Percentiles rank a stretch among this genome's conserved stretches.
These are phyloP conservation scores for Pygocentrus nattereri DNA, from an alignment of 2,797 vertebrate species.

Conservation along the genomic window DNA sequence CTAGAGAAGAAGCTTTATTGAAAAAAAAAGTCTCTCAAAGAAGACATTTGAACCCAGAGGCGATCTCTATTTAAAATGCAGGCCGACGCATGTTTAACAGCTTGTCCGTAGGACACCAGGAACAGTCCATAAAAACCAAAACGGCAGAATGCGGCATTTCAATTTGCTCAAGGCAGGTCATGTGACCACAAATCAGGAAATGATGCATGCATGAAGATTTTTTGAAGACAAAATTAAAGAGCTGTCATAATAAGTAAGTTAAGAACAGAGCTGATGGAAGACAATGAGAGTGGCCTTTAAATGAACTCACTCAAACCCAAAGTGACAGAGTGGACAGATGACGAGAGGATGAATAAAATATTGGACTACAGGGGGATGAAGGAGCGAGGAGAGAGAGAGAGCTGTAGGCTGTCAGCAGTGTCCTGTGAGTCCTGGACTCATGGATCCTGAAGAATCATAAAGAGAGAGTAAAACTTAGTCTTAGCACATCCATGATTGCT, in stretches of 20 bases:
- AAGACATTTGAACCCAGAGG: background rate
- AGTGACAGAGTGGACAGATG: background rate
- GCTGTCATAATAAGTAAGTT: constrained; percentile 33
- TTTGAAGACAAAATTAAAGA: constrained; percentile 45
- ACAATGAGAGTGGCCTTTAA: background rate
- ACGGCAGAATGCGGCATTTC: constrained; percentile 9
- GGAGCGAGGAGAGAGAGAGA: background rate
- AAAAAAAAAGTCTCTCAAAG: background rate
- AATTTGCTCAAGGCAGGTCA: constrained; percentile 9
- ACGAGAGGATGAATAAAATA: constrained; percentile 30
- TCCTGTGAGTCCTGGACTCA: background rate
- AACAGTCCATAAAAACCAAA: constrained; percentile 10
- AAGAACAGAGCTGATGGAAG: constrained; percentile 9
- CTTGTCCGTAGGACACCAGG: background rate
- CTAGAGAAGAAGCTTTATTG: background rate
- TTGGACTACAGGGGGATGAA: background rate
- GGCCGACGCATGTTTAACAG: constrained; percentile 5
- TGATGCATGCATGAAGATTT: constrained; percentile 24
- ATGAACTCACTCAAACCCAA: constrained; percentile 15
- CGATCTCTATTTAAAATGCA: constrained; percentile 7
- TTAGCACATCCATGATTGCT: background rate
- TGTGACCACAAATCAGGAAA: constrained; percentile 34
- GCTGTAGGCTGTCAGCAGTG: background rate
- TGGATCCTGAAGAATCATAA: constrained; percentile 5
- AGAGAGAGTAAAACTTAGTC: constrained; percentile 16